phyloP scores from a whole-genome alignment of 2,888 invertebrate genomes.

The Tetrapedia diversipes region DNA sequence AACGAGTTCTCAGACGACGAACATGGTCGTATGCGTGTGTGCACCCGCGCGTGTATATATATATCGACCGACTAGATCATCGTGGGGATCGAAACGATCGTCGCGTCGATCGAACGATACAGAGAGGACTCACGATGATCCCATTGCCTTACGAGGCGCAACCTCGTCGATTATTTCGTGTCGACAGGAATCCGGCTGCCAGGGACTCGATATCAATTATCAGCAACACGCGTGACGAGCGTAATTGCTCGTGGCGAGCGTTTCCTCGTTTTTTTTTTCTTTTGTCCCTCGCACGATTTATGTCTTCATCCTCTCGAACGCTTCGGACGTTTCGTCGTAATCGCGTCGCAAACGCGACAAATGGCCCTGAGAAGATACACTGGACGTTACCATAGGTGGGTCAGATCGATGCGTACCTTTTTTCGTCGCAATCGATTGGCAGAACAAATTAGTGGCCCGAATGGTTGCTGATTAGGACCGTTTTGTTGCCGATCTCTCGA shows the following conservation, averaged over 20 bases:
- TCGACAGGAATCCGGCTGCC: not conserved
- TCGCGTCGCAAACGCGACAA: not conserved
- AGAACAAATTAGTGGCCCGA: not conserved
- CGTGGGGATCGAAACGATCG: constrained; percentile 17
- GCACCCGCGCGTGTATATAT: too few relatives aligned
- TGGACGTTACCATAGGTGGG: not conserved
- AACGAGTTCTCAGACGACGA: constrained; percentile 57
- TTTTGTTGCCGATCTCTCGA: too few relatives aligned
- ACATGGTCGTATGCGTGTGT: constrained; percentile 48
- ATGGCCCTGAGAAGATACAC: not conserved
- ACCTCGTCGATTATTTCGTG: constrained; percentile 13
- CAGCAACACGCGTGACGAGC: constrained; percentile 1
- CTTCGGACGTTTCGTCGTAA: not conserved
- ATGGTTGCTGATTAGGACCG: too few relatives aligned
- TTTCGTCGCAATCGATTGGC: not conserved
- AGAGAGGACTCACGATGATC: not conserved
- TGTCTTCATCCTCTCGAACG: not conserved
- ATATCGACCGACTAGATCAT: constrained; percentile 35
- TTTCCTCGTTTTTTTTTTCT: not conserved
- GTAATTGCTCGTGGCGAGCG: not conserved
- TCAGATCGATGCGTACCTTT: too few relatives aligned
- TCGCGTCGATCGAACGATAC: not conserved
- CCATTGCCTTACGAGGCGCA: not conserved
- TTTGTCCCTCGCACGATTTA: not conserved
- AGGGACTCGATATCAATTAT: constrained; percentile 23